Evolutionary conservation across 2,888 invertebrate species (phyloP).

Genomic region (Bombylius major): DNA sequence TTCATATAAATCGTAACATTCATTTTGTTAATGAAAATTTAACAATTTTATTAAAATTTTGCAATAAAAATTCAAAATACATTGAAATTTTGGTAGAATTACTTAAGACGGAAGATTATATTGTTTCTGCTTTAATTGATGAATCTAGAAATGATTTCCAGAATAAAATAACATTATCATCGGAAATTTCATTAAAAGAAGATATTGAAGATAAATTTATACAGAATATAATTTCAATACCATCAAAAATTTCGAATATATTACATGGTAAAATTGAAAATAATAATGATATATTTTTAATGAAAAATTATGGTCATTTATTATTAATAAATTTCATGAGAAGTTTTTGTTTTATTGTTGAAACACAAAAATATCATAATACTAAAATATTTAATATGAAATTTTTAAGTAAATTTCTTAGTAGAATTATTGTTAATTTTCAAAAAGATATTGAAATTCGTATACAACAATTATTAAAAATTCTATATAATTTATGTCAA

Average conservation of each 20-base stretch:
- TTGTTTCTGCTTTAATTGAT: neutral
- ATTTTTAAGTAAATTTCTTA: constrained; percentile 44
- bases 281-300: constrained; percentile 45
- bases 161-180: constrained; percentile 23
- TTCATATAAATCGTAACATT: constrained; percentile 27
- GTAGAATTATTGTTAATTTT: constrained; percentile 48
- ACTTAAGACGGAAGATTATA: neutral
- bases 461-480: constrained; percentile 41
- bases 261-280: constrained; percentile 39
- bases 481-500: constrained; percentile 40
- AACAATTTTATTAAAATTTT: neutral
- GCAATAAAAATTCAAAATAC: neutral
- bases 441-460: constrained; percentile 38
- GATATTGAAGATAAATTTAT: constrained; percentile 42
- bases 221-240: constrained; percentile 52
- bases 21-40: constrained; percentile 21
- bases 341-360: constrained; percentile 46
- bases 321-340: constrained; percentile 48
- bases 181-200: constrained; percentile 12
- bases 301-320: constrained; percentile 44
- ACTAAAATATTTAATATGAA: constrained; percentile 25
- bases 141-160: neutral
- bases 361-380: constrained; percentile 21
- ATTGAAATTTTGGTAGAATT: neutral
- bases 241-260: constrained; percentile 57